Evolutionary conservation across 2,888 invertebrate genomes (phyloP), one percentile per base, ranked within the genome.

Genomic region (Aricia artaxerxes): DNA sequence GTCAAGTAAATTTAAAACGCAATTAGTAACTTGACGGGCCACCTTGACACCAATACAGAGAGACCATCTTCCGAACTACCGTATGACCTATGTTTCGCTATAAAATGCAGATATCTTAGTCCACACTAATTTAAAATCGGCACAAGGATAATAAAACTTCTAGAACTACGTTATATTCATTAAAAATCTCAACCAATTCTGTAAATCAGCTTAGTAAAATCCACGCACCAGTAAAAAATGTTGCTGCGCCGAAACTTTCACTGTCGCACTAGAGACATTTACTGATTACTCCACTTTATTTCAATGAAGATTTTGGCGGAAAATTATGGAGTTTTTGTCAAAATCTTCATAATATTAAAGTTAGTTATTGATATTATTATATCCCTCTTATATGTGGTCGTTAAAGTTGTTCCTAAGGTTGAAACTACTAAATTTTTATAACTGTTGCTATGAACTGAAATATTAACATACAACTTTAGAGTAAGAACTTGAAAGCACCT

Each of bases 1-100:
- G 92, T 92, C 92, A 91, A 91, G 92, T 92, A 90, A 92, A 90
- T 93, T 92, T 92, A 92, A 91, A 92, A 92, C 92, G 92, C 92
- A 92, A 93, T 93, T 92, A 91, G 90, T 89, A 90, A 88, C 86
- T 87, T 87, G 87, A 81, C 87, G 87, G 89, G 89, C 31, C 87
- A 89, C 92, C 92, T 93, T 93, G 93, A 91, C 93, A 92, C 90
- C 88, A 87, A 92, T 92, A 86, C 86, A 85, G 83, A 85, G 80
- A 60, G 79, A 79, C 61, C 75, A 49, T 49, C 57, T 35, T 57
- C 49, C 31, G 16, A 76, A 53, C 76, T 24, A 76, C 57, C 49
- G 31, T 57, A 76, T 57, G 13, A 76, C 76, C 31, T 57, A 35
- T 76, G 69, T 69, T 69, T 16, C 13, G 35, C 69, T 69, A 69